Evolutionary conservation across 2,888 invertebrate species (phyloP).

Genomic region (Actias luna): DNA sequence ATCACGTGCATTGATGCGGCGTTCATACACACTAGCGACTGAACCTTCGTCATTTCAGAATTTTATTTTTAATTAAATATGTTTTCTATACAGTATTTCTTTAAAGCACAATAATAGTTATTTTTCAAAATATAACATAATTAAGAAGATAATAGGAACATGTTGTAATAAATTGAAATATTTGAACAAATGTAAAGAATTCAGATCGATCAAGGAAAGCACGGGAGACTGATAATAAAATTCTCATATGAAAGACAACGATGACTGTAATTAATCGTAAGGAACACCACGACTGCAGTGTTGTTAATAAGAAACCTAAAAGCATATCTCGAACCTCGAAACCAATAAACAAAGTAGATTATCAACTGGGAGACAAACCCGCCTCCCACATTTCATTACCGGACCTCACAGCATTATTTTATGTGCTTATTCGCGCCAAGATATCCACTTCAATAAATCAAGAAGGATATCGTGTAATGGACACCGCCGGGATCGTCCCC

Average conservation of each 20-base stretch:
- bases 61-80: no score
- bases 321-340: conserved; percentile 19
- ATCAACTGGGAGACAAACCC: conserved; percentile 18
- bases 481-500: conserved; percentile 64
- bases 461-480: conserved; percentile 76
- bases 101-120: neutral
- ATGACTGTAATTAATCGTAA: conserved; percentile 3
- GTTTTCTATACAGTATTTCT: no score
- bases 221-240: neutral
- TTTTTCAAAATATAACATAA: neutral
- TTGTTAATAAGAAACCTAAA: conserved; percentile 15
- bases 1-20: no score
- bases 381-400: conserved; percentile 61
- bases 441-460: conserved; percentile 73
- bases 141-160: neutral
- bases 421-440: conserved; percentile 58
- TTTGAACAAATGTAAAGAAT: neutral
- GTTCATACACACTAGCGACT: no score
- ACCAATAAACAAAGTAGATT: conserved; percentile 25
- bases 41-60: no score
- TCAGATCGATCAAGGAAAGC: neutral
- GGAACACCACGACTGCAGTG: conserved; percentile 9
- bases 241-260: conserved; percentile 1
- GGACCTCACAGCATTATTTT: conserved; percentile 56
- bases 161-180: neutral